phyloP scores from a whole-genome alignment of 2,113 vertebrate species.

The Salvator merianae region DNA sequence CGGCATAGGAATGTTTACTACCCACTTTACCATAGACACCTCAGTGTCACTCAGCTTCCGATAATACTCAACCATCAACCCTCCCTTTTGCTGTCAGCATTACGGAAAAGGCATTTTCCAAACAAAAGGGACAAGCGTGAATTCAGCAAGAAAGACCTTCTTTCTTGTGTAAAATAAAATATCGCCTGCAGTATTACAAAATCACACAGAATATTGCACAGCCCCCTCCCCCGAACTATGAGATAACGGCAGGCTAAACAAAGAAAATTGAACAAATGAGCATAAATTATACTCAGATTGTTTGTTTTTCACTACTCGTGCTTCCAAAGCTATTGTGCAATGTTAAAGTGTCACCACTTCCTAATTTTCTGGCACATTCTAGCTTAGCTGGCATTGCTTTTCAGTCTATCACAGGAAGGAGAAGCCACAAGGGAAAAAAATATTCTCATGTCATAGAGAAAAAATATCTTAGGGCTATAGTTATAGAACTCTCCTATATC shows the following conservation, averaged over 20 bases:
- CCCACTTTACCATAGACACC: not conserved
- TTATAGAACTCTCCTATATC: not conserved
- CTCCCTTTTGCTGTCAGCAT: not conserved
- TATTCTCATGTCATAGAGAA: not conserved
- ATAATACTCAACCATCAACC: not conserved
- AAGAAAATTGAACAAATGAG: not conserved
- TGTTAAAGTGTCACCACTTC: constrained; percentile 1
- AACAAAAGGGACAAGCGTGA: constrained; percentile 2
- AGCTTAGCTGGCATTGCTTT: constrained; percentile 33
- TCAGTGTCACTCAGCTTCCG: not conserved
- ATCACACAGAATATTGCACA: not conserved
- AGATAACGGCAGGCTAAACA: not conserved
- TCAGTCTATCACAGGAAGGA: constrained; percentile 29
- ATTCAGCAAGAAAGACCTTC: constrained; percentile 3
- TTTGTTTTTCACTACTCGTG: not conserved
- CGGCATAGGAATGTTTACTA: not conserved
- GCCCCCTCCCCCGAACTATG: not conserved
- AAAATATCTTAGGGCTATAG: not conserved
- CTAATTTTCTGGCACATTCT: constrained; percentile 51
- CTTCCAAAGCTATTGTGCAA: constrained; percentile 50
- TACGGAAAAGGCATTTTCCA: constrained; percentile 1
- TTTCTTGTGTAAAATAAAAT: not conserved
- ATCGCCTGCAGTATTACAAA: too few species aligned
- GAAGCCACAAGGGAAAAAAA: not conserved
- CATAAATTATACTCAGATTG: not conserved